Evolutionary conservation across 2,888 invertebrate genomes (phyloP), one percentile per base, ranked within the genome.

Genomic region (Ophion ventricosus): DNA sequence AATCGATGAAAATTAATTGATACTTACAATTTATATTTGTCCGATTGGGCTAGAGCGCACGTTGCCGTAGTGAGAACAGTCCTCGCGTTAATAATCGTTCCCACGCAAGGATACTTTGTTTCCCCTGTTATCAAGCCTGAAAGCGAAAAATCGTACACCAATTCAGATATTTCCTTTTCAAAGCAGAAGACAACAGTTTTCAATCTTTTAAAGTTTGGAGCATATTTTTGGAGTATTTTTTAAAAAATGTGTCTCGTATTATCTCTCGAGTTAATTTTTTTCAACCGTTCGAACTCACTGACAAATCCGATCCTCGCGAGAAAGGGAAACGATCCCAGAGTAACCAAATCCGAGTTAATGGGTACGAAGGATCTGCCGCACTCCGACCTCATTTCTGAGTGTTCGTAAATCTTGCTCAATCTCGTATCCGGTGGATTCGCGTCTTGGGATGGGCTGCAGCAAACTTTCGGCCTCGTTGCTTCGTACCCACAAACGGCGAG

Each of bases 11-110:
- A 78, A 49, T 77, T 69, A 59, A 20, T 69, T 57, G 23, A 29
- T 86, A 95, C 96, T 95, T 94, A 97, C 97, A 97, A 92, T 93
- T 96, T 96, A 90, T 96, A 97, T 88, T 96, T 96, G 74, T 96
- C 96, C 11, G 96, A 96, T 91, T 96, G 96, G 0, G 97, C 97
- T 75, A 97, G 92, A 1, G 97, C 97, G 91, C 97, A 97, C 90
- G 97, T 97, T 0, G 97, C 97, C 0, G 97, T 97, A 0, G 97
- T 97, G 54, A 97, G 92, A 57, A 97, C 94, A 0, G 96, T 94
- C 57, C 94, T 94, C 83, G 93, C 92, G 85, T 91, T 94, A 76
- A 97, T 95, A 25, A 97, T 96, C 0, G 96, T 96, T 1, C 97
- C 97, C 67, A 96, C 95, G 90, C 97, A 97, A 1, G 97, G 96